A percentile compares a stretch with the other conserved stretches of the same genome.
phyloP scores from a whole-genome alignment of 2,888 invertebrate genomes.

The Diabrotica balteata region DNA sequence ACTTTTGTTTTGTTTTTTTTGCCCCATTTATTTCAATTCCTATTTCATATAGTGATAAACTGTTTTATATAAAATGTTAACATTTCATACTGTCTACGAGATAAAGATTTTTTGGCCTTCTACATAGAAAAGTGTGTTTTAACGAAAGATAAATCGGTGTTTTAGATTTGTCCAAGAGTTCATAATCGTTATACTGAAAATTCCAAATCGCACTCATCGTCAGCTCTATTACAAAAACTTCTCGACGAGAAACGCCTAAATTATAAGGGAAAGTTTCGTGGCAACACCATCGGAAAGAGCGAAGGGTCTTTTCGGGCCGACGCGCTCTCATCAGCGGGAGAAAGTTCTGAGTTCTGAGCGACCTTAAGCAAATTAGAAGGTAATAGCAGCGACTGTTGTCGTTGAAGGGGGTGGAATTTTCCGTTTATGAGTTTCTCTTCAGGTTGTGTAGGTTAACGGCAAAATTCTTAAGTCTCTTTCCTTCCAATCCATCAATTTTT shows the following conservation, averaged over 20 bases:
- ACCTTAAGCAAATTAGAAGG: slow-evolving; percentile 28
- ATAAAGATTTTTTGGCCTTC: no score
- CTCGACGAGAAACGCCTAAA: slow-evolving; percentile 1
- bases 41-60: no score
- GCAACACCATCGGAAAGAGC: slow-evolving; percentile 2
- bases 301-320: slow-evolving; percentile 1
- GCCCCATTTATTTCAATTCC: no score
- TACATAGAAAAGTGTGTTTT: no score
- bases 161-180: no score
- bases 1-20: no score
- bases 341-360: slow-evolving; percentile 20
- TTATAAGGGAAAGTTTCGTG: slow-evolving; percentile 9
- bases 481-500: no score
- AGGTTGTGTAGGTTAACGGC: slow-evolving; percentile 4
- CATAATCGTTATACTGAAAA: no score
- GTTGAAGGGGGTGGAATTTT: slow-evolving; percentile 5
- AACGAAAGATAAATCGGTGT: no score
- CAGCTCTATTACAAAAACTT: slow-evolving; percentile 2
- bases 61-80: no score
- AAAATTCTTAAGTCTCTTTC: background rate
- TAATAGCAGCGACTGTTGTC: slow-evolving; percentile 18
- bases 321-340: background rate
- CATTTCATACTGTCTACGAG: no score
- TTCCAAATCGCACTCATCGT: background rate
- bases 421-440: slow-evolving; percentile 10